These are phyloP conservation scores for Brachionus plicatilis DNA, from an alignment of 1,140 invertebrate species.

Conservation along the genomic window DNA sequence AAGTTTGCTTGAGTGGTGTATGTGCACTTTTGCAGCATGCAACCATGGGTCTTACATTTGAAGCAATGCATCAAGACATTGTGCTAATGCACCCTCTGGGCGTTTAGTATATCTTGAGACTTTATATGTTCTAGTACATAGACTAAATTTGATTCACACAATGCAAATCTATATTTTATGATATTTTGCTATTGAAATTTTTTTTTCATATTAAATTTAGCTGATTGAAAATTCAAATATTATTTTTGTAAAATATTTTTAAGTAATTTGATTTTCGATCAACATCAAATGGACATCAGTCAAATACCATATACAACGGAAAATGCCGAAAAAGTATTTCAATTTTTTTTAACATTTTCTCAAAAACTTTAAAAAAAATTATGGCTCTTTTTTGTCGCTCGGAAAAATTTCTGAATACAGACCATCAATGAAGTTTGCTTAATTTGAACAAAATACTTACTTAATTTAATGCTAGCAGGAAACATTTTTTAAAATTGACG, in stretches of 20 bases:
- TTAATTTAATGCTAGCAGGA: no score
- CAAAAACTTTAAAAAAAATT: no score
- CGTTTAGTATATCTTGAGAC: background rate
- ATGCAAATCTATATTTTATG: background rate
- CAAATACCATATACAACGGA: background rate
- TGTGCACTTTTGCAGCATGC: background rate
- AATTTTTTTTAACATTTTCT: background rate
- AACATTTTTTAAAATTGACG: no score
- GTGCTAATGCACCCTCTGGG: background rate
- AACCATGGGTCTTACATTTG: background rate
- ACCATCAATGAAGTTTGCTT: no score
- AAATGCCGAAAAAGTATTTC: constrained; percentile 7
- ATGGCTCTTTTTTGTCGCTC: no score
- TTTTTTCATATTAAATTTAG: background rate
- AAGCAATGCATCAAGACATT: background rate
- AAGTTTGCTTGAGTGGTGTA: background rate
- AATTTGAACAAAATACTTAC: no score
- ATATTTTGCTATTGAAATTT: background rate
- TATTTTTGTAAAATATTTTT: background rate
- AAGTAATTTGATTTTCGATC: background rate
- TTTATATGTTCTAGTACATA: background rate
- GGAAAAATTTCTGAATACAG: no score
- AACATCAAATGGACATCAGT: background rate
- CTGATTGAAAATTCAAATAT: background rate
- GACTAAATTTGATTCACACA: background rate